A percentile compares a stretch with the other conserved stretches of the same genome.
phyloP scores from a whole-genome alignment of 2,888 invertebrate species.

The Oscheius onirici region DNA sequence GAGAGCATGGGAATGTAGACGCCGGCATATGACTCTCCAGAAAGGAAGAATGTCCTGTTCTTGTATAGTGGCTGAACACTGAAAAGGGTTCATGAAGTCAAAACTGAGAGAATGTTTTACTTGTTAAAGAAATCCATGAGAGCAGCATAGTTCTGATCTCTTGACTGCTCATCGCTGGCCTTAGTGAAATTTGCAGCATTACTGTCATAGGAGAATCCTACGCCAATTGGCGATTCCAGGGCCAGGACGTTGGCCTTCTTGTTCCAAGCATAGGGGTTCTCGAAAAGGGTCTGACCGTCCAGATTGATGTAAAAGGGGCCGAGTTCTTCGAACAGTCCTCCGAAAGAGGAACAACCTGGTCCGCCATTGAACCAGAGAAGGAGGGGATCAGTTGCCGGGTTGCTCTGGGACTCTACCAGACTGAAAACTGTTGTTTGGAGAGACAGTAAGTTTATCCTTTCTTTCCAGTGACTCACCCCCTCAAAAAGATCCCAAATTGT shows the following conservation, averaged over 20 bases:
- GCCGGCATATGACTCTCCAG: conserved; percentile 75
- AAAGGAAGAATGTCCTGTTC: conserved; percentile 73
- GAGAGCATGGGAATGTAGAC: conserved; percentile 74
- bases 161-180: conserved; percentile 56
- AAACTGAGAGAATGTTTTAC: conserved; percentile 54
- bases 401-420: conserved; percentile 72
- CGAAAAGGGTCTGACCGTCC: conserved; percentile 55
- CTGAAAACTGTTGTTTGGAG: conserved; percentile 66
- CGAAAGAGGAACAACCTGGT: conserved; percentile 68
- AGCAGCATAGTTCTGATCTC: conserved; percentile 73
- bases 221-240: conserved; percentile 74
- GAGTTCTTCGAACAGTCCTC: conserved; percentile 49
- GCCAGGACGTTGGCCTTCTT: conserved; percentile 75
- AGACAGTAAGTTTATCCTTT: no score
- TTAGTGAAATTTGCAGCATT: conserved; percentile 30
- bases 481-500: no score
- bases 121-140: conserved; percentile 73
- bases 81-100: conserved; percentile 5
- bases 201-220: conserved; percentile 69
- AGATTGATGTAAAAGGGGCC: conserved; percentile 45
- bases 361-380: conserved; percentile 74
- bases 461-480: no score
- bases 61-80: conserved; percentile 72
- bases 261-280: conserved; percentile 70
- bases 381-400: conserved; percentile 72